Base-by-base conservation (phyloP, 2,113 vertebrate species). In the Lichenostomus cassidix region DNA sequence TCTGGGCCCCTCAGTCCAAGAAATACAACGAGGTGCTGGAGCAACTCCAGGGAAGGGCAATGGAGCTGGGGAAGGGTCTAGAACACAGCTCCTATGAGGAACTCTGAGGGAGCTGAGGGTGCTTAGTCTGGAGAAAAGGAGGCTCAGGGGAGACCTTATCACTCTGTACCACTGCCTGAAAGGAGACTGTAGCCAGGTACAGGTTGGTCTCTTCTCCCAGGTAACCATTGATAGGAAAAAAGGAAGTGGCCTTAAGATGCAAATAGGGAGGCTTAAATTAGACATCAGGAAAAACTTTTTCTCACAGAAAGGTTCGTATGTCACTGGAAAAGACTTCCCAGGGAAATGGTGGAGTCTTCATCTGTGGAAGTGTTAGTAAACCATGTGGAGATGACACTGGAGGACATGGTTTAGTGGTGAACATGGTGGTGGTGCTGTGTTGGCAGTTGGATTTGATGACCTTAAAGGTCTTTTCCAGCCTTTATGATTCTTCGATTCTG, bases 21-120 rank as follows among this genome's bases (percentile, higher is more conserved):
- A 46, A n/a, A 24, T 15, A 39, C n/a, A 18, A 3, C 60, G 62
- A 41, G 46, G 16, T 4, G 11, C 69, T 75, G 33, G 6, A 41
- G 15, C 0, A 1, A 58, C 31, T 27, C 25, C 14, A 7, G 23
- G 39, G 60, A 74, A 39, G 21, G 23, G 1, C 15, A 37, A 2
- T 1, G 1, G 12, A 81, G 29, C 17, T 31, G 12, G 11, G 0
- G 11, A 8, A 41, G 13, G 11, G 5, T 47, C 46, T 47, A 39
- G 53, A 41, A 11, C 5, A n/a, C 13, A 16, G 21, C 10, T 10
- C 1, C 55, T 53, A 7, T 24, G 39, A 59, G 33, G 12, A n/a
- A 15, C 4, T 5, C 44, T 81, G 33, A 52, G 23, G 28, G 19
- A 52, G 20, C 12, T 52, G 44, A 3, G 1, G 7, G 0, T 59